Evolutionary conservation across 2,888 invertebrate species (phyloP), one percentile per base, ranked within the genome.

Genomic region (Phengaris arion): DNA sequence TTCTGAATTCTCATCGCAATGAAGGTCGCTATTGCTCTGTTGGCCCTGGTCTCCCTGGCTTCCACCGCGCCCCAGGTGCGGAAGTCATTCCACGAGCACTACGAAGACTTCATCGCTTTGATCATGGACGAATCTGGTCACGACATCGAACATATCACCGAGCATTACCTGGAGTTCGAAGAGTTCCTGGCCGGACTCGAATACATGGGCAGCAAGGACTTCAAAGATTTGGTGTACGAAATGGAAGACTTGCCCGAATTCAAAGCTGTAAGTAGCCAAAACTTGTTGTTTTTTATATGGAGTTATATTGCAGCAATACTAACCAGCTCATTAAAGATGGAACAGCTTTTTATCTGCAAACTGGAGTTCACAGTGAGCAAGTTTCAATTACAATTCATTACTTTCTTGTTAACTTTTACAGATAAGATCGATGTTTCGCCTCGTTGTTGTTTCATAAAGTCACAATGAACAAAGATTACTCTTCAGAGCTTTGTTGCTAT

Each of bases 241-340:
- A 81, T 82, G 81, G 82, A 82, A 76, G 77, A 79, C 10, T 74
- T 82, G 22, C 81, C 80, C 7, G 82, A 82, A 77, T 82, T 82
- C 68, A 79, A 78, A 72, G 80, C 81, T 59, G 82, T 82, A 76
- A 81, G 82, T 80, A 68, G 8, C 2, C 22, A 0, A 0, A 52
- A 52, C 8, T 35, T 35, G 35, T 35, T 35, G 35, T 3, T 35
- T 35, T n/a, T 55, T n/a, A 55, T 55, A 54, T 35, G 35, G 4
- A 54, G 52, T 48, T 48, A 48, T n/a, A 55, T 57, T n/a, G 55
- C 55, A 57, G 15, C 55, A 57, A 59, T 59, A 59, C 15, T 2
- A 10, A 52, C 52, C 8, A 22, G 57, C 55, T 57, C 22, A 9
- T 59, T 59, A 59, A 59, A 59, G 22, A 22, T 7, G 57, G 7